phyloP scores from a whole-genome alignment of 1,140 invertebrate species.

The Melipona quadrifasciata region DNA sequence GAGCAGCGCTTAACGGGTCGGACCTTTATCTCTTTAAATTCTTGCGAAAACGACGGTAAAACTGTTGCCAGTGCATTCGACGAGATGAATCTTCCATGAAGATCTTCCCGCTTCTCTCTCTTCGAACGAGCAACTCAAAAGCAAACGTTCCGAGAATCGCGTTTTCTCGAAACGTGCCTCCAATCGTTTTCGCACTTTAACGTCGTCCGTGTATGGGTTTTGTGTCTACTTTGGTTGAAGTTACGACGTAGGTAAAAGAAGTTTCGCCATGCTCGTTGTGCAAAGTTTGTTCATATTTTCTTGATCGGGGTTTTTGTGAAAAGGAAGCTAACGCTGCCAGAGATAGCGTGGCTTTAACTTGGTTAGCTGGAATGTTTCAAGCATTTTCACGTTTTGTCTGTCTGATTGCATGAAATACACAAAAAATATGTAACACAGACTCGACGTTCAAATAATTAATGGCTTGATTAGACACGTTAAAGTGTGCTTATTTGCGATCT shows the following conservation, averaged over 20 bases:
- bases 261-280: not conserved
- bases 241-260: not conserved
- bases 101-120: not conserved
- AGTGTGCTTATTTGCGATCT: no score
- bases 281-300: not conserved
- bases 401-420: no score
- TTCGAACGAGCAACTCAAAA: not conserved
- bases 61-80: not conserved
- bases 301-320: not conserved
- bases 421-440: no score
- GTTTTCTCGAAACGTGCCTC: not conserved
- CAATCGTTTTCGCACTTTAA: not conserved
- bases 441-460: no score
- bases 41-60: slow-evolving; percentile 15
- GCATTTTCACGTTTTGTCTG: no score
- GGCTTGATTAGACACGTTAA: no score
- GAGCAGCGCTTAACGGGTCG: not conserved
- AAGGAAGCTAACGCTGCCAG: not conserved
- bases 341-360: not conserved
- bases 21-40: slow-evolving; percentile 12
- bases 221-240: not conserved
- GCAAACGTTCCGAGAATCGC: not conserved
- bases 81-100: not conserved
- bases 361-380: accelerated
- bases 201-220: not conserved